Evolutionary conservation across 1,140 invertebrate species (phyloP).

Genomic region (Panagrolaimus sp.): DNA sequence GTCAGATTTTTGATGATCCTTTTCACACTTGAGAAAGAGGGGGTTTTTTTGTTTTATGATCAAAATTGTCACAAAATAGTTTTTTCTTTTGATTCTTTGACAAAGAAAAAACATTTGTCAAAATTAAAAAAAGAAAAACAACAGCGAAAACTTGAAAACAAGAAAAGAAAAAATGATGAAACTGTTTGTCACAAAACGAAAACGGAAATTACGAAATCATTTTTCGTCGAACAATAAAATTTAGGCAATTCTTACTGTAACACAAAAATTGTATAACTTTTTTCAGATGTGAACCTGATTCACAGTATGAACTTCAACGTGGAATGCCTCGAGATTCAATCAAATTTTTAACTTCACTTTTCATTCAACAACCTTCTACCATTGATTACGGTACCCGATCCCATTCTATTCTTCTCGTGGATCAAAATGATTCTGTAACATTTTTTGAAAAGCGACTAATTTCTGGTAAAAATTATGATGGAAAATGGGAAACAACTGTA

Average conservation of each 20-base stretch:
- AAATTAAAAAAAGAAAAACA: no score
- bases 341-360: constrained; percentile 11
- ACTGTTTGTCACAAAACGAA: no score
- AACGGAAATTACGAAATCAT: neutral
- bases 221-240: no score
- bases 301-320: neutral
- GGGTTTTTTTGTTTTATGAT: no score
- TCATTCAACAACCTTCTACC: neutral
- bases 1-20: no score
- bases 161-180: no score
- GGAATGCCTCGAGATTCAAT: neutral
- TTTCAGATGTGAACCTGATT: neutral
- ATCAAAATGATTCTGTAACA: neutral
- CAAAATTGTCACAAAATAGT: no score
- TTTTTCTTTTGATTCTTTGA: no score
- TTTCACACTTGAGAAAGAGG: no score
- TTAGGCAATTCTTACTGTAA: neutral
- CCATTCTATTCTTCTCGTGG: constrained; percentile 3
- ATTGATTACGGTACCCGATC: neutral
- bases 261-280: no score
- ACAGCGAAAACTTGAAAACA: no score
- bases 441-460: neutral
- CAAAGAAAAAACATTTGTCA: no score
- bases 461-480: constrained; percentile 4
- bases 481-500: neutral